phyloP scores from a whole-genome alignment of 2,888 invertebrate genomes.

The Trichacis sp. region DNA sequence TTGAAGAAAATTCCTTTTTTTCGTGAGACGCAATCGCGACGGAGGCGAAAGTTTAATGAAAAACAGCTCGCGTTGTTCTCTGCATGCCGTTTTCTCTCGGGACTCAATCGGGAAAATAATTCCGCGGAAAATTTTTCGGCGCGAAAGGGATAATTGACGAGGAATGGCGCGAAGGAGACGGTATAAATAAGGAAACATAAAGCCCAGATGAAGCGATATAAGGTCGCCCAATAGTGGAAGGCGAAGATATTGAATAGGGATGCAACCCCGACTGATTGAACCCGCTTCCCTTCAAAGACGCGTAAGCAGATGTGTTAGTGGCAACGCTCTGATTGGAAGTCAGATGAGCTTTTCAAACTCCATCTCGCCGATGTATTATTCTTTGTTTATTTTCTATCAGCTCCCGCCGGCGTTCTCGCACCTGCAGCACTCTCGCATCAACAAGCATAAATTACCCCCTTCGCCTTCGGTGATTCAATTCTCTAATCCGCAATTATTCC shows the following conservation, averaged over 20 bases:
- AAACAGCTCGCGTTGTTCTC: background rate
- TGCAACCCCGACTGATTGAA: conserved; percentile 58
- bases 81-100: background rate
- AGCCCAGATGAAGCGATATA: conserved; percentile 59
- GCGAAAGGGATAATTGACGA: conserved; percentile 1
- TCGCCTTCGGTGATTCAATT: background rate
- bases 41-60: conserved; percentile 1
- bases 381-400: conserved; percentile 39
- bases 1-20: conserved; percentile 32
- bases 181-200: conserved; percentile 4
- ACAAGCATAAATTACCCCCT: background rate
- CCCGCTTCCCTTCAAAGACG: conserved; percentile 53
- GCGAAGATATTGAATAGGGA: conserved; percentile 48
- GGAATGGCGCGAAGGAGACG: conserved; percentile 9
- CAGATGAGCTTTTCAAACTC: conserved; percentile 61
- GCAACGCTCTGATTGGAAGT: conserved; percentile 63
- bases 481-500: background rate
- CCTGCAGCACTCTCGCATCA: background rate
- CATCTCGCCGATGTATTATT: conserved; percentile 47
- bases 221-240: conserved; percentile 48
- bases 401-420: background rate
- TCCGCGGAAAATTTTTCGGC: background rate
- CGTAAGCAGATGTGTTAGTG: conserved; percentile 61
- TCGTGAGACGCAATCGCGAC: conserved; percentile 9
- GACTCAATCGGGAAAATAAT: background rate